Evolutionary conservation across 2,888 invertebrate genomes (phyloP).

Genomic region (Hyppa rectilinea): DNA sequence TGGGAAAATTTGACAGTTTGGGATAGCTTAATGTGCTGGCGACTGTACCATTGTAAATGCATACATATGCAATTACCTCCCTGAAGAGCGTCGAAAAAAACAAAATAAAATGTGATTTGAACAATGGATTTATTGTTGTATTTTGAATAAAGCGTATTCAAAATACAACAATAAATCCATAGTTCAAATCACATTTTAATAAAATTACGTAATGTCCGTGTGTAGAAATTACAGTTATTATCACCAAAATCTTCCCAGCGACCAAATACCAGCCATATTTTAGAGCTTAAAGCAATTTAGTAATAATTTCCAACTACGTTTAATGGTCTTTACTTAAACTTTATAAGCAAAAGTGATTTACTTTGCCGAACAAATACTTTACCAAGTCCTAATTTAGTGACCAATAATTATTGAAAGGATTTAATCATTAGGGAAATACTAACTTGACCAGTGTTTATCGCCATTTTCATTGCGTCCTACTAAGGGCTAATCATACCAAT

Average conservation of each 20-base stretch:
- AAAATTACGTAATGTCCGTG: too few relatives aligned
- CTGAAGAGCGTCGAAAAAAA: not conserved
- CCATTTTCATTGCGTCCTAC: conserved; percentile 67
- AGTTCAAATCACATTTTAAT: too few relatives aligned
- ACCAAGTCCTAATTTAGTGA: conserved; percentile 8
- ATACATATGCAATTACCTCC: not conserved
- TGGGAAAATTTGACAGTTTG: too few relatives aligned
- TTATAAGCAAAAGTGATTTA: conserved; percentile 20
- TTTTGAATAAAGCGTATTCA: too few relatives aligned
- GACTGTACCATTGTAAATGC: not conserved
- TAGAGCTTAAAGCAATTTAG: not conserved
- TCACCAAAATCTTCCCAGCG: not conserved
- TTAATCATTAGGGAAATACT: conserved; percentile 25
- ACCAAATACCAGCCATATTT: not conserved
- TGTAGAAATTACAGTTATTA: not conserved
- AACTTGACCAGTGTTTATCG: conserved; percentile 20
- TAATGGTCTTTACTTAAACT: conserved; percentile 9
- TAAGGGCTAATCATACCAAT: too few relatives aligned
- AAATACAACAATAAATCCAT: too few relatives aligned
- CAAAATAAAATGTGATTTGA: not conserved
- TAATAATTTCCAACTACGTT: conserved; percentile 7
- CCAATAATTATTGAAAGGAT: conserved; percentile 28
- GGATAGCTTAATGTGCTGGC: too few relatives aligned
- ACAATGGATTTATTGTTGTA: not conserved
- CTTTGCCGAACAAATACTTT: conserved; percentile 2